Percentiles rank a stretch among this genome's conserved stretches.
Conservation (phyloP, 2,888 invertebrate genomes). For the Archips xylosteana region DNA sequence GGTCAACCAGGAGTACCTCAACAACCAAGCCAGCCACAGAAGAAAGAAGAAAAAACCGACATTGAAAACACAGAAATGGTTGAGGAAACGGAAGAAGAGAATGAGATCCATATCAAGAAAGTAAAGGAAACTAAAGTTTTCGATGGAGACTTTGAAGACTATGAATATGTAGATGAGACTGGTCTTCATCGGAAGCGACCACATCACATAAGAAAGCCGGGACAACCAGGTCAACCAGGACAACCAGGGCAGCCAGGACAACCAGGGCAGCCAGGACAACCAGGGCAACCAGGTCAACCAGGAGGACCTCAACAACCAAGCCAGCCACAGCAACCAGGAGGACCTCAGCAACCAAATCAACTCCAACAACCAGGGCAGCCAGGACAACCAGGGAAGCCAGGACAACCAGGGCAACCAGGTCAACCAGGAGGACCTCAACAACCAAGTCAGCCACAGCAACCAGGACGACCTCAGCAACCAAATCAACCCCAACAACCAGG, state of each 20-base stretch:
- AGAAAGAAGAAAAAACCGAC: too few species aligned
- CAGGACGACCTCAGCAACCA: slow-evolving; percentile 2
- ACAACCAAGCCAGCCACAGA: slow-evolving; percentile 1
- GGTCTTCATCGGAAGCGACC: too few species aligned
- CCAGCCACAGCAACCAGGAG: neutral
- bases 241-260: neutral
- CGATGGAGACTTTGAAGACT: too few species aligned
- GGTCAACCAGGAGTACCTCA: neutral
- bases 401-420: neutral
- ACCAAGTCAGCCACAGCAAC: neutral
- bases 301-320: neutral
- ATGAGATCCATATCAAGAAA: too few species aligned
- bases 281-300: slow-evolving; percentile 6
- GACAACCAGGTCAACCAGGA: neutral
- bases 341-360: slow-evolving; percentile 1
- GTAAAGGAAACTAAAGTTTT: too few species aligned
- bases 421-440: too few species aligned
- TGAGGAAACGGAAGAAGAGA: too few species aligned
- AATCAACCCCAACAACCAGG: neutral
- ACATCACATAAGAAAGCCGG: neutral
- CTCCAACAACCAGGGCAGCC: neutral
- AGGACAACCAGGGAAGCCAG: slow-evolving; percentile 1
- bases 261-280: slow-evolving; percentile 3
- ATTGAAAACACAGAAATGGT: too few species aligned
- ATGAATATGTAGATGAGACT: too few species aligned